Percentiles rank a stretch among this genome's conserved stretches.
Conservation (phyloP, 1,140 invertebrate species). For the Philaenus spumarius region DNA sequence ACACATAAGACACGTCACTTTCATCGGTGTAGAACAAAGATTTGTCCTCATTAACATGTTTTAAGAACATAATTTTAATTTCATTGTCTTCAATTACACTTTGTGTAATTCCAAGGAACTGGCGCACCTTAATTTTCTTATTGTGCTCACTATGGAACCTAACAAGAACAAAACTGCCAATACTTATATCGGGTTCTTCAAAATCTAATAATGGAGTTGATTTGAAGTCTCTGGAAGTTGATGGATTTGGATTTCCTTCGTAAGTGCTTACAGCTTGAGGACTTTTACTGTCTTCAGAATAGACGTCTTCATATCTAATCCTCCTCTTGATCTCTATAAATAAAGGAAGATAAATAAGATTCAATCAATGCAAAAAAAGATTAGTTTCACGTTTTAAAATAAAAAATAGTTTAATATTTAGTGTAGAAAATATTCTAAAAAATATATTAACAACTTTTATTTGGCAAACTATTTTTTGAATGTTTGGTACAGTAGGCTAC, state of each 20-base stretch:
- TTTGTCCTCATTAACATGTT: not conserved
- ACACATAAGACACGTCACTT: not conserved
- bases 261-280: not conserved
- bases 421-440: too few species aligned
- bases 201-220: not conserved
- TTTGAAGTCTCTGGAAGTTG: not conserved
- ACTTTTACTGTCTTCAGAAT: not conserved
- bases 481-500: not conserved
- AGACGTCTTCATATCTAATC: not conserved
- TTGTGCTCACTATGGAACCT: not conserved
- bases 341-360: not conserved
- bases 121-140: not conserved
- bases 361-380: too few species aligned
- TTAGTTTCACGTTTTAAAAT: too few species aligned
- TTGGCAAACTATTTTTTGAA: not conserved
- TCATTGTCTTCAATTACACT: not conserved
- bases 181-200: not conserved
- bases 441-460: too few species aligned
- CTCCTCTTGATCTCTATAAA: not conserved
- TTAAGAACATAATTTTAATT: not conserved
- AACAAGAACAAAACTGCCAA: not conserved
- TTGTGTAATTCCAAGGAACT: not conserved
- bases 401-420: too few species aligned
- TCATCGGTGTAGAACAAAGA: not conserved
- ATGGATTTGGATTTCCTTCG: not conserved